These are phyloP conservation scores for Macaria notata DNA, from an alignment of 2,888 invertebrate species.

Conservation along the genomic window DNA sequence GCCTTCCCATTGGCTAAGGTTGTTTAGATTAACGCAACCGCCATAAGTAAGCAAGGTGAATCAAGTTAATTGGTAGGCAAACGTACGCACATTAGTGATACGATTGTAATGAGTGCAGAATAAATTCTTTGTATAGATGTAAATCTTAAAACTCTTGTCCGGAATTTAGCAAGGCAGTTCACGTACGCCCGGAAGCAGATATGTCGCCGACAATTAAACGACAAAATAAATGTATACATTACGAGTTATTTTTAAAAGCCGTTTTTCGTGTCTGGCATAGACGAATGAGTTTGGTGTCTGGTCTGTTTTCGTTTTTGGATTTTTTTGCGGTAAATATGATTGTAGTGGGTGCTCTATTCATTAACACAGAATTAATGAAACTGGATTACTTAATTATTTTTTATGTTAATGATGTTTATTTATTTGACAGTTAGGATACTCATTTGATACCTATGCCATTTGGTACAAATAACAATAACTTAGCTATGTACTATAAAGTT, in stretches of 20 bases:
- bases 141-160: conserved; percentile 18
- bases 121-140: conserved; percentile 26
- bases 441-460: too few species aligned
- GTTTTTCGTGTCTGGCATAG: background rate
- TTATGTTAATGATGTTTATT: too few species aligned
- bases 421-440: too few species aligned
- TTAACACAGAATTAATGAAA: too few species aligned
- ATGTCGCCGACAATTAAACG: conserved; percentile 6
- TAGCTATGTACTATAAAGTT: too few species aligned
- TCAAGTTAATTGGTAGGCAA: conserved; percentile 34
- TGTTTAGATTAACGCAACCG: conserved; percentile 30
- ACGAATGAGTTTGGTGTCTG: too few species aligned
- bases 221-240: background rate
- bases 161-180: conserved; percentile 11
- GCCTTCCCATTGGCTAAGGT: conserved; percentile 27
- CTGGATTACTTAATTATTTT: too few species aligned
- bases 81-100: conserved; percentile 28
- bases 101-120: conserved; percentile 26
- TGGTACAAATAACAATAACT: too few species aligned
- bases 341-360: too few species aligned
- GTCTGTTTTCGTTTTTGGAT: too few species aligned
- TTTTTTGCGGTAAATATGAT: too few species aligned
- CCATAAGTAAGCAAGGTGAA: conserved; percentile 31
- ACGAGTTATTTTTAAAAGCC: background rate
- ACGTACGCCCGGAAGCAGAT: conserved; percentile 17